Conservation (phyloP, 2,113 vertebrate genomes). For the Hemiscyllium ocellatum region DNA sequence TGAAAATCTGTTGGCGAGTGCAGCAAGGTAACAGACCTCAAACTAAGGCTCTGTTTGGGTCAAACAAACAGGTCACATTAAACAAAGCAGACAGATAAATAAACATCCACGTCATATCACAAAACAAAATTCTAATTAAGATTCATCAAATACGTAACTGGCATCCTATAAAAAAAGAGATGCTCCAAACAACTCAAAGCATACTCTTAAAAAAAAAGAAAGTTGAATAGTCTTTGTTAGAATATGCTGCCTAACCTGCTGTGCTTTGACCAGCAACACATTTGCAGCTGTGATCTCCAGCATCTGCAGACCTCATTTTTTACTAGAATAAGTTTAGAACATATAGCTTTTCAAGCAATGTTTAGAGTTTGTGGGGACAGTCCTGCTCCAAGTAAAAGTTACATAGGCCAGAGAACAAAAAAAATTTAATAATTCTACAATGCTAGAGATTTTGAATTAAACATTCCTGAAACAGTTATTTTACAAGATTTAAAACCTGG, state of each 20-base stretch:
- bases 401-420: not conserved
- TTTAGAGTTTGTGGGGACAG: not conserved
- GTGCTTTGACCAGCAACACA: no score
- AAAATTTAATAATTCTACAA: not conserved
- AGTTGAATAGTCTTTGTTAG: not conserved
- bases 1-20: not conserved
- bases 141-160: not conserved
- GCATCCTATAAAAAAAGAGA: not conserved
- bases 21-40: not conserved
- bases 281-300: no score
- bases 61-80: conserved; percentile 4
- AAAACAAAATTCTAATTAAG: not conserved
- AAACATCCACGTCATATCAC: not conserved
- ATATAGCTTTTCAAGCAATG: not conserved
- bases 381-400: not conserved
- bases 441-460: not conserved
- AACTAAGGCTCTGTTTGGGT: not conserved
- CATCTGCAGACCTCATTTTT: no score
- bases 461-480: not conserved
- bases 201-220: not conserved
- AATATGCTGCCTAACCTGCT: no score
- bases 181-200: not conserved
- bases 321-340: not conserved
- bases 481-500: not conserved
- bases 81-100: not conserved